These are phyloP conservation scores for Gyps fulvus DNA, from an alignment of 2,113 vertebrate species.

Conservation along the genomic window DNA sequence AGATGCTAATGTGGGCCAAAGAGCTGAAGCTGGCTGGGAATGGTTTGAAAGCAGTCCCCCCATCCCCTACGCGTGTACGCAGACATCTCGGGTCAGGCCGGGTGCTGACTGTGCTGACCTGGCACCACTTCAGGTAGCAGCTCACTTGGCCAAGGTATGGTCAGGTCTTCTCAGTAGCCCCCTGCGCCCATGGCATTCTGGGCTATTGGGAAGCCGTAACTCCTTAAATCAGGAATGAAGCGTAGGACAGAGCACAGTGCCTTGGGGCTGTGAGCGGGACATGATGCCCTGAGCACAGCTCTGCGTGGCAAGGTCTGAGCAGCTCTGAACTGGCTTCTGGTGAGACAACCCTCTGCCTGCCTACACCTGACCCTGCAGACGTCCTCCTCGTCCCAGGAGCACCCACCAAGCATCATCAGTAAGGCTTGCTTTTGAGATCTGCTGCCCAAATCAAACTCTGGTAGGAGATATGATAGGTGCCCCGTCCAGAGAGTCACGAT, in stretches of 20 bases:
- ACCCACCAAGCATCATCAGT: fast-evolving
- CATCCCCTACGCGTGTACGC: fast-evolving
- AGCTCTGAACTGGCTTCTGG: neutral
- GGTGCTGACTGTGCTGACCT: neutral
- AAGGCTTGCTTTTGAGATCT: neutral
- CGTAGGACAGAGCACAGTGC: fast-evolving
- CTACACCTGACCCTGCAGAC: neutral
- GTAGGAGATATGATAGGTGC: neutral
- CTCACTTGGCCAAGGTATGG: no score
- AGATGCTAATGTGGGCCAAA: neutral
- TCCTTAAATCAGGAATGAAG: neutral
- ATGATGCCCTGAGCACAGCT: neutral
- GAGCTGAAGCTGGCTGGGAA: neutral
- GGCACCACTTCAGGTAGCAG: neutral
- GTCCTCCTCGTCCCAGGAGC: neutral
- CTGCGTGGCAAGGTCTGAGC: fast-evolving
- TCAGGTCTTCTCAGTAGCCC: neutral
- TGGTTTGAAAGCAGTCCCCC: neutral
- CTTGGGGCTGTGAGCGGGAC: neutral
- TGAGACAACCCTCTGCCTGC: neutral
- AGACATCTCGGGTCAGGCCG: fast-evolving
- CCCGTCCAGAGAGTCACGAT: fast-evolving
- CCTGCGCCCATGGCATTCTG: fast-evolving
- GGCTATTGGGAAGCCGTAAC: neutral
- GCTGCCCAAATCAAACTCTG: neutral